Evolutionary conservation across 2,113 vertebrate species (phyloP).

Genomic region (Chelonoidis abingdonii): DNA sequence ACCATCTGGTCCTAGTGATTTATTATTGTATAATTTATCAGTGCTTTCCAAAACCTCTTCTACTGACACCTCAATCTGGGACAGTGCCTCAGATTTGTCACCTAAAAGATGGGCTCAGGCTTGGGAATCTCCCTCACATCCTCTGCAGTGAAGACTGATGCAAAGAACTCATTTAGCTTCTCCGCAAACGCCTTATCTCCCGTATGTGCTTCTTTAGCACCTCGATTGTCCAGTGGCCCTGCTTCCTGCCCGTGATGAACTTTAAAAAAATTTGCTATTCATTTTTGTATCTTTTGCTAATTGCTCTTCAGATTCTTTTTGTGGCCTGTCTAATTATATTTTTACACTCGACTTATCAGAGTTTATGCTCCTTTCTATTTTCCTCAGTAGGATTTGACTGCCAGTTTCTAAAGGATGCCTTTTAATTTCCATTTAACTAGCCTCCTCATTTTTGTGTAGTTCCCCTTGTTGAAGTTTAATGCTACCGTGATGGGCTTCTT

Average conservation of each 20-base stretch:
- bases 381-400: too few relatives aligned
- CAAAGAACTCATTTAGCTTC: background rate
- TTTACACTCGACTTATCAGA: background rate
- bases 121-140: too few relatives aligned
- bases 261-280: background rate
- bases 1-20: background rate
- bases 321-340: background rate
- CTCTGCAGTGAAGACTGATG: too few relatives aligned
- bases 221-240: background rate
- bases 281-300: background rate
- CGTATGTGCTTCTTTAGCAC: background rate
- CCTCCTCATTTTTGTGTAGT: background rate
- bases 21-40: background rate
- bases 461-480: background rate
- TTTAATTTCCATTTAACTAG: background rate
- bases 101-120: background rate
- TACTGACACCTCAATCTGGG: background rate
- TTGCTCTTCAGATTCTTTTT: background rate
- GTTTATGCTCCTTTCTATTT: background rate
- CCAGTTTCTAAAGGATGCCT: too few relatives aligned
- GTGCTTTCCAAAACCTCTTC: background rate
- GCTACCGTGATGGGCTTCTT: too few relatives aligned
- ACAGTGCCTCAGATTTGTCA: background rate
- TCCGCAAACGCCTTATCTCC: background rate
- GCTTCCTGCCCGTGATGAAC: background rate